These are phyloP conservation scores for Delichon dasypus DNA, from an alignment of 2,797 vertebrate genomes.

Conservation along the genomic window DNA sequence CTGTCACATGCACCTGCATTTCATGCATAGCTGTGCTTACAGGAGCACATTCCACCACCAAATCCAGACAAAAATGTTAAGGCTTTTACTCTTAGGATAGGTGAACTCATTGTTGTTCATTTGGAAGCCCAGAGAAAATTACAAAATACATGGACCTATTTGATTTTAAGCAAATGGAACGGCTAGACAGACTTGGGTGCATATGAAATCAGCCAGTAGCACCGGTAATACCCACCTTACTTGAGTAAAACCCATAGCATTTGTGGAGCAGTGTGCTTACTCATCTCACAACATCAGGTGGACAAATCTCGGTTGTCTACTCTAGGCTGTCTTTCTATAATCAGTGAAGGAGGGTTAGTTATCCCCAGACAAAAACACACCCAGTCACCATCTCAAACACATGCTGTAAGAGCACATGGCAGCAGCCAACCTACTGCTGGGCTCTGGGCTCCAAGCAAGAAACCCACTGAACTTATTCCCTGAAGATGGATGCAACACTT, in stretches of 20 bases:
- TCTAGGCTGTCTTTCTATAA: neutral
- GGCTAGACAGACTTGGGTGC: neutral
- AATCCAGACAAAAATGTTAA: conserved; percentile 39
- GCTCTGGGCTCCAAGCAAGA: neutral
- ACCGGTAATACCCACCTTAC: neutral
- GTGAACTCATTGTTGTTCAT: neutral
- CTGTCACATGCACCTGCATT: neutral
- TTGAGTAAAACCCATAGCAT: neutral
- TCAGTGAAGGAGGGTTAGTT: neutral
- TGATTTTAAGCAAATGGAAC: neutral
- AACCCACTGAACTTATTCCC: neutral
- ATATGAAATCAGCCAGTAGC: neutral
- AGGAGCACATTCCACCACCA: neutral
- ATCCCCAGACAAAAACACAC: neutral
- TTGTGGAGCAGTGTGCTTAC: neutral
- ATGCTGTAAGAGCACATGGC: neutral
- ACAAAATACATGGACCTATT: neutral
- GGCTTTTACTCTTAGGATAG: neutral
- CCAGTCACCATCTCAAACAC: neutral
- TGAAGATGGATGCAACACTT: neutral
- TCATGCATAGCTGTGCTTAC: neutral
- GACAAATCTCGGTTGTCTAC: neutral
- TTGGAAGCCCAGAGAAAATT: neutral
- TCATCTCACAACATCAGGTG: neutral
- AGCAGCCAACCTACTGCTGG: neutral